Evolutionary conservation across 2,888 invertebrate species (phyloP).

Genomic region (Myopa tessellatipennis): DNA sequence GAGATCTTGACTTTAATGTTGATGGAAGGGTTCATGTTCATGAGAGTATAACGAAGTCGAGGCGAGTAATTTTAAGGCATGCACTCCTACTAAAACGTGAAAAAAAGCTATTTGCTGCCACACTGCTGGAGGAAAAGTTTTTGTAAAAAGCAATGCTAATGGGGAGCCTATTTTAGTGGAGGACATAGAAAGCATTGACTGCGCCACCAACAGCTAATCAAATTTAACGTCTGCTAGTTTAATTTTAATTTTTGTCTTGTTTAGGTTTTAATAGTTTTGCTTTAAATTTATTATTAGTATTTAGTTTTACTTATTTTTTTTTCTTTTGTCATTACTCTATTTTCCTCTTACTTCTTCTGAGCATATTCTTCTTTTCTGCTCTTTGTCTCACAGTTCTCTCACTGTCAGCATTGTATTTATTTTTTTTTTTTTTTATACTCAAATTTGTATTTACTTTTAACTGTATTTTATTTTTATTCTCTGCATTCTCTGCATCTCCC

Average conservation of each 20-base stretch:
- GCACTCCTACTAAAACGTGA: background rate
- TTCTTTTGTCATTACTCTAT: background rate
- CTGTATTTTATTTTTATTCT: too few relatives aligned
- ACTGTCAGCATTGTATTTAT: too few relatives aligned
- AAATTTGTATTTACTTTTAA: too few relatives aligned
- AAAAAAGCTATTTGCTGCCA: background rate
- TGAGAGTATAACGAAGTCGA: too few relatives aligned
- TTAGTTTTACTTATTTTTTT: background rate
- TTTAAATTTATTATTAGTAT: background rate
- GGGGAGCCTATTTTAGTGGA: conserved; percentile 3
- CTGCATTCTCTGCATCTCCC: too few relatives aligned
- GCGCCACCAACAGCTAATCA: background rate
- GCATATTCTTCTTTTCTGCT: too few relatives aligned
- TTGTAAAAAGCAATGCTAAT: background rate
- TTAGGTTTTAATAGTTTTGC: background rate
- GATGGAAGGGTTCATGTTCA: too few relatives aligned
- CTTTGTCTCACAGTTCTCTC: too few relatives aligned
- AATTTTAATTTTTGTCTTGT: background rate
- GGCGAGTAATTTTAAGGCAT: background rate
- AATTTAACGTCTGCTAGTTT: background rate
- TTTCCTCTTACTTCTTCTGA: too few relatives aligned
- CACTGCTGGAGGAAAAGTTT: background rate
- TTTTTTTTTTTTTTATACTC: too few relatives aligned
- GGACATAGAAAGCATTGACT: background rate
- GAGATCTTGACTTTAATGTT: too few relatives aligned